A percentile compares a stretch with the other conserved stretches of the same genome.
Conservation (phyloP, 2,797 vertebrate genomes). For the Phalloptychus januarius region DNA sequence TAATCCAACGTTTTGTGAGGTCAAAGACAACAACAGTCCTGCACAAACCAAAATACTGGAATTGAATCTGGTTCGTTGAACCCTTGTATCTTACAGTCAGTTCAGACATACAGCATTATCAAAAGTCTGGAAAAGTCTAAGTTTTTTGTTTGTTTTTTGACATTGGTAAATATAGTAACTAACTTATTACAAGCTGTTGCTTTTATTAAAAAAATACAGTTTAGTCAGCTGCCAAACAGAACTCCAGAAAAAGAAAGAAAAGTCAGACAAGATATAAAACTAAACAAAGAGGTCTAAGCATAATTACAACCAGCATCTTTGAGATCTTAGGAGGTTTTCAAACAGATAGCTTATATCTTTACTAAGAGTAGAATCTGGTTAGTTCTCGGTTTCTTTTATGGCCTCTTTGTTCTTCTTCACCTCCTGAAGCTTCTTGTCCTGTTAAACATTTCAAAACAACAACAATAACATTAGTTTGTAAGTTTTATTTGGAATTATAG, state of each 20-base stretch:
- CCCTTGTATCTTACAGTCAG: conserved; percentile 2
- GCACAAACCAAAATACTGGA: background rate
- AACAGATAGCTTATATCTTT: conserved; percentile 50
- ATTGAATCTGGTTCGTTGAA: background rate
- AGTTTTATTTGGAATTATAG: background rate
- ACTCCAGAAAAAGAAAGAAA: conserved; percentile 41
- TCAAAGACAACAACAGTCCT: background rate
- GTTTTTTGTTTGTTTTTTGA: conserved; percentile 7
- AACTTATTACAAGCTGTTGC: conserved; percentile 54
- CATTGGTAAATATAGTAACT: conserved; percentile 47
- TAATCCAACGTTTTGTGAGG: background rate
- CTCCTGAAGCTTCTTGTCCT: conserved; percentile 96
- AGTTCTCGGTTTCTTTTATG: conserved; percentile 81
- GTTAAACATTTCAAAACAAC: conserved; percentile 34
- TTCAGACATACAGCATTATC: conserved; percentile 18
- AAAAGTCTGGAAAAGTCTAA: conserved; percentile 26
- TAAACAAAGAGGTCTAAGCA: conserved; percentile 26
- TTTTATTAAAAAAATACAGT: conserved; percentile 46
- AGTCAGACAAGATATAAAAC: conserved; percentile 38
- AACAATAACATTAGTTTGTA: background rate
- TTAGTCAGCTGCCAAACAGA: conserved; percentile 66
- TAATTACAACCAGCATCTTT: conserved; percentile 26
- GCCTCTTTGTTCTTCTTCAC: conserved; percentile 93
- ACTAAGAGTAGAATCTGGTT: conserved; percentile 39
- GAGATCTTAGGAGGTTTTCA: conserved; percentile 13